Conservation (phyloP, 2,113 vertebrate species). For the Cyphomyrus plagiostoma region DNA sequence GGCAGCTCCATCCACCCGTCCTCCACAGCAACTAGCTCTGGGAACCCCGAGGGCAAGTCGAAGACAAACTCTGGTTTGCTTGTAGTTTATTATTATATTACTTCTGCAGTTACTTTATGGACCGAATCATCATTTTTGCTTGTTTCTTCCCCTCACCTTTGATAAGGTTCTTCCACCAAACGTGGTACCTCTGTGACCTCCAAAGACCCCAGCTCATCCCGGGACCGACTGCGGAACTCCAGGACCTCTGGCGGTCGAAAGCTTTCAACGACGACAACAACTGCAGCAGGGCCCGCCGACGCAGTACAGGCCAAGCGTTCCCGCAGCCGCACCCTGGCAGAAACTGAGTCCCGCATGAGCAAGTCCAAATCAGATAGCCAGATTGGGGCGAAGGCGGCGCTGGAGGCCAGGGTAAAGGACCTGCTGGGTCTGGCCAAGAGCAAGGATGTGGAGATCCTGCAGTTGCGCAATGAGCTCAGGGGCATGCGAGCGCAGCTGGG, state of each 20-base stretch:
- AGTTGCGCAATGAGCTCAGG: conserved; percentile 75
- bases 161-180: conserved; percentile 61
- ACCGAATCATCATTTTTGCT: background rate
- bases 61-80: conserved; percentile 69
- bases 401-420: conserved; percentile 87
- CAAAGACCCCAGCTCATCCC: conserved; percentile 74
- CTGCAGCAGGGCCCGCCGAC: conserved; percentile 52
- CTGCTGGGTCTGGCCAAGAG: conserved; percentile 78
- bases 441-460: conserved; percentile 86
- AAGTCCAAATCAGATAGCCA: conserved; percentile 90
- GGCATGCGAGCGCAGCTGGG: conserved; percentile 84
- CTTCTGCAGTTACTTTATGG: background rate
- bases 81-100: background rate
- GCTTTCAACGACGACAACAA: conserved; percentile 51
- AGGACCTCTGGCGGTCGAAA: conserved; percentile 75
- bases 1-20: conserved; percentile 55
- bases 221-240: conserved; percentile 76
- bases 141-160: background rate
- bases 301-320: conserved; percentile 67
- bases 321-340: conserved; percentile 62
- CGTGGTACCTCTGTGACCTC: conserved; percentile 66
- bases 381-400: conserved; percentile 80
- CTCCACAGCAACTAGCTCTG: conserved; percentile 53
- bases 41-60: conserved; percentile 65
- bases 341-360: conserved; percentile 79